phyloP scores from a whole-genome alignment of 2,888 invertebrate species.

The Atherix ibis region DNA sequence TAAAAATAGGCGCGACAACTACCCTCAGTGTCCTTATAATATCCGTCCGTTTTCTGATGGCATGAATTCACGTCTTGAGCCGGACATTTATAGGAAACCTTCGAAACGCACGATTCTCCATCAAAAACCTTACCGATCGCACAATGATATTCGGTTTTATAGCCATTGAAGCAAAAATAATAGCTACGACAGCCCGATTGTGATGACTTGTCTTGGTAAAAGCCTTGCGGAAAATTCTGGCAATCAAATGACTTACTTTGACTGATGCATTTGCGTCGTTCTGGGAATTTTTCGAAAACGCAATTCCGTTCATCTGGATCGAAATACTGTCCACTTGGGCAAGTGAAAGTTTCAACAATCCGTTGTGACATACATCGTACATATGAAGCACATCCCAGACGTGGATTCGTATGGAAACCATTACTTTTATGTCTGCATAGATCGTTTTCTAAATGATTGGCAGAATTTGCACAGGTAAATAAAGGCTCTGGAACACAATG shows the following conservation, averaged over 20 bases:
- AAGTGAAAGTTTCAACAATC: slow-evolving; percentile 18
- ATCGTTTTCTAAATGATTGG: slow-evolving; percentile 12
- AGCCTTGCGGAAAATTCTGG: slow-evolving; percentile 17
- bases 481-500: slow-evolving; percentile 21
- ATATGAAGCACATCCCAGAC: slow-evolving; percentile 23
- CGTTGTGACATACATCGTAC: slow-evolving; percentile 22
- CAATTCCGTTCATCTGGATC: slow-evolving; percentile 19
- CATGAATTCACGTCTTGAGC: slow-evolving; percentile 37
- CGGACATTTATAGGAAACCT: slow-evolving; percentile 34
- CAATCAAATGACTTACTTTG: slow-evolving; percentile 17
- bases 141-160: slow-evolving; percentile 36
- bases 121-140: slow-evolving; percentile 37
- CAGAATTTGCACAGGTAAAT: slow-evolving; percentile 15
- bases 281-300: slow-evolving; percentile 16
- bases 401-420: slow-evolving; percentile 32
- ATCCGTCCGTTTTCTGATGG: slow-evolving; percentile 37
- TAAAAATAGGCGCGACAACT: slow-evolving; percentile 44
- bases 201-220: slow-evolving; percentile 33
- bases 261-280: slow-evolving; percentile 16
- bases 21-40: slow-evolving; percentile 33
- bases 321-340: slow-evolving; percentile 21
- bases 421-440: slow-evolving; percentile 36
- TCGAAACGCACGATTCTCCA: slow-evolving; percentile 39
- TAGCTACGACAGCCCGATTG: slow-evolving; percentile 37
- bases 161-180: slow-evolving; percentile 41